A percentile compares a stretch with the other conserved stretches of the same genome.
phyloP scores from a whole-genome alignment of 2,888 invertebrate genomes.

The Agapetus fuscipes region DNA sequence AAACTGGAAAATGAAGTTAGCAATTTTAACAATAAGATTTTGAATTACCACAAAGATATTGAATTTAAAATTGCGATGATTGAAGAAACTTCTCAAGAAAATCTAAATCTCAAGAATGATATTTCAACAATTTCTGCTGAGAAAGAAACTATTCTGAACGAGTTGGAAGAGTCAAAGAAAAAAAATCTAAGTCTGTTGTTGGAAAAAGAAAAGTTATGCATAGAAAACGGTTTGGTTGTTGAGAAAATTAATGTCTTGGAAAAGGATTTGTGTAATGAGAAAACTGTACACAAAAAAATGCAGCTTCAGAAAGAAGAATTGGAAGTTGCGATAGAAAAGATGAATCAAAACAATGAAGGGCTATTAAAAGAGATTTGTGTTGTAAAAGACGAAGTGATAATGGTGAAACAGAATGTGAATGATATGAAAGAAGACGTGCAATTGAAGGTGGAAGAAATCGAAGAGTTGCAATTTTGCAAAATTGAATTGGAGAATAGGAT shows the following conservation, averaged over 20 bases:
- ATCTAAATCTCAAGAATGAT: background rate
- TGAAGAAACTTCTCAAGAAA: background rate
- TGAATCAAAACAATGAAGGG: too few species aligned
- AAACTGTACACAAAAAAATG: too few species aligned
- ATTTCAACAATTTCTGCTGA: too few species aligned
- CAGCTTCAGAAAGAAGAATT: too few species aligned
- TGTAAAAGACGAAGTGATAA: conserved; percentile 17
- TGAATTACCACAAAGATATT: background rate
- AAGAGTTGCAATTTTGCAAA: background rate
- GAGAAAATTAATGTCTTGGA: too few species aligned
- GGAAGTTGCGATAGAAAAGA: too few species aligned
- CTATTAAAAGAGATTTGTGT: background rate
- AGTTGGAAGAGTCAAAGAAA: too few species aligned
- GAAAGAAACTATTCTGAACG: too few species aligned
- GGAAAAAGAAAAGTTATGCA: too few species aligned
- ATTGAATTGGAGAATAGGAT: background rate
- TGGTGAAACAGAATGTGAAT: conserved; percentile 20
- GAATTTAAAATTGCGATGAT: background rate
- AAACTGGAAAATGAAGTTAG: background rate
- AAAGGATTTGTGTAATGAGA: too few species aligned
- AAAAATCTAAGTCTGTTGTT: too few species aligned
- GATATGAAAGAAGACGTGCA: background rate
- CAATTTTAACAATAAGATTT: background rate
- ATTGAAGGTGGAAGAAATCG: background rate
- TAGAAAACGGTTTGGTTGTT: too few species aligned